Conservation (phyloP, 2,797 vertebrate species). For the Merluccius polli region DNA sequence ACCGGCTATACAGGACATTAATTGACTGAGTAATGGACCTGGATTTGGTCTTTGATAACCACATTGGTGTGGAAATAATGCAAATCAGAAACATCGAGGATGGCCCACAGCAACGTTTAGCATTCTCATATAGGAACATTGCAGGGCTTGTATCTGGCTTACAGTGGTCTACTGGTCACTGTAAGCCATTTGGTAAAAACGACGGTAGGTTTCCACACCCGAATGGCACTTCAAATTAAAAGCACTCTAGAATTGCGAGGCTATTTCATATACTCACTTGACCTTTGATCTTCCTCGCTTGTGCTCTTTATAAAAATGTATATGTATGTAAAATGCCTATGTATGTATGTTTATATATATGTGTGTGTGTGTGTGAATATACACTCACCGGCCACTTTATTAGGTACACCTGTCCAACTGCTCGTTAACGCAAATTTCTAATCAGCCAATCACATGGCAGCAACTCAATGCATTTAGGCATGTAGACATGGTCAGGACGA, state of each 20-base stretch:
- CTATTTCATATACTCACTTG: not conserved
- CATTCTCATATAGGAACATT: not conserved
- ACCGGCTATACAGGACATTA: not conserved
- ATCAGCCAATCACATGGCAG: no score
- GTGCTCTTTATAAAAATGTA: not conserved
- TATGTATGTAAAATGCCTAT: not conserved
- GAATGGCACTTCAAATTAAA: not conserved
- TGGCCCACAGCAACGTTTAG: not conserved
- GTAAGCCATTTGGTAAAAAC: not conserved
- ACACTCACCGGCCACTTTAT: no score
- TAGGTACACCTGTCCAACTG: no score
- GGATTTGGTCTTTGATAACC: slow-evolving; percentile 3
- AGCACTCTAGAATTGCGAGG: not conserved
- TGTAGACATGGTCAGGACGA: no score
- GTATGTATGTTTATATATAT: not conserved
- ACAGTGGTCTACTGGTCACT: not conserved
- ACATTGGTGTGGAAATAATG: slow-evolving; percentile 1
- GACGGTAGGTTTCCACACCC: not conserved
- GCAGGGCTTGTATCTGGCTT: not conserved
- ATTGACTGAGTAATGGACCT: slow-evolving; percentile 5
- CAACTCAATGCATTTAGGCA: no score
- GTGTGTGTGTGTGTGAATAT: no score
- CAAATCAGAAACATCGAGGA: not conserved
- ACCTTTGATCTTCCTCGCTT: not conserved
- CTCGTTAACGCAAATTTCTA: no score